A percentile compares a stretch with the other conserved stretches of the same genome.
phyloP scores from a whole-genome alignment of 2,113 vertebrate species.

The Enhydra lutris region DNA sequence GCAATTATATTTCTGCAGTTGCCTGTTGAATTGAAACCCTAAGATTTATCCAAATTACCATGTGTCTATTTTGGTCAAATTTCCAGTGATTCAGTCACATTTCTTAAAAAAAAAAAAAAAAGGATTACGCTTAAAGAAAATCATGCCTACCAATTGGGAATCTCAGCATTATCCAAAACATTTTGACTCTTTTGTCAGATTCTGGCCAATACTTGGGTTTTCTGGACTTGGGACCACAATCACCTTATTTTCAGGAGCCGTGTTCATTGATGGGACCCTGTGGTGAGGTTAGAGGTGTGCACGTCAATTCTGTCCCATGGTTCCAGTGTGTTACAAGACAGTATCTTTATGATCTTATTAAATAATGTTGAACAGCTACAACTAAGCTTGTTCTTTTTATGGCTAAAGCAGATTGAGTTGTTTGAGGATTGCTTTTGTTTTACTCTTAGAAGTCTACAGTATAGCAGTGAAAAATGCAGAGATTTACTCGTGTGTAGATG shows the following conservation, averaged over 20 bases:
- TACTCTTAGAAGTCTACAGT: not conserved
- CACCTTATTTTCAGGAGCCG: not conserved
- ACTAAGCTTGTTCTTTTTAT: not conserved
- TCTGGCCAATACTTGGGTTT: not conserved
- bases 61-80: not conserved
- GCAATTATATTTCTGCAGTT: not conserved
- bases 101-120: not conserved
- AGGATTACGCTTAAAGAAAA: not conserved
- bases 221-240: not conserved
- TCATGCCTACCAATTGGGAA: not conserved
- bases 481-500: not conserved
- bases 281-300: not conserved
- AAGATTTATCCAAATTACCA: not conserved
- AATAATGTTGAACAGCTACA: not conserved
- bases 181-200: not conserved
- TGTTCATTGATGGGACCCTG: not conserved
- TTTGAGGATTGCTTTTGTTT: conserved; percentile 31
- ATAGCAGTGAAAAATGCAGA: not conserved
- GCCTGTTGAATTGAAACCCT: not conserved
- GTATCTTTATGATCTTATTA: not conserved
- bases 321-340: not conserved
- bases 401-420: not conserved
- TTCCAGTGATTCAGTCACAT: not conserved
- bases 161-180: not conserved
- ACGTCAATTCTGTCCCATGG: not conserved